Evolutionary conservation across 2,888 invertebrate species (phyloP), one percentile per base, ranked within the genome.

Genomic region (Pyrgus malvae): DNA sequence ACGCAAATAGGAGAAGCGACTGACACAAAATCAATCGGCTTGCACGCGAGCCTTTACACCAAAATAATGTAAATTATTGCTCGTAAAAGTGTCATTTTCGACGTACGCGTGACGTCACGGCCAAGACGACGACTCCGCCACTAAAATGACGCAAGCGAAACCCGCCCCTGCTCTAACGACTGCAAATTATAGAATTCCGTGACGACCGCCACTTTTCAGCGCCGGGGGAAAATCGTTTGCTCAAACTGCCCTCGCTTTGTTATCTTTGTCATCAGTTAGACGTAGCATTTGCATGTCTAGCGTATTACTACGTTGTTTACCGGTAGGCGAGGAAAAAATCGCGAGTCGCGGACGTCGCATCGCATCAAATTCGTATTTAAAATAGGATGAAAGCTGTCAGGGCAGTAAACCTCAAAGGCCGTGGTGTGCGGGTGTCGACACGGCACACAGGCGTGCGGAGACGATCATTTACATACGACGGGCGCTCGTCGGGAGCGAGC

Each of bases 381-480:
- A 88, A 87, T 84, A 80, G 83, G 86, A 88, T 83, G 82, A 83
- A 81, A 83, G 83, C 83, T 82, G 87, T 86, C 83, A 80, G 86
- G 84, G 79, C 86, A 85, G 88, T 83, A 86, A 87, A 86, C 85
- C 85, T 87, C 82, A 78, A 78, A 77, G 77, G 72, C 74, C 71
- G 75, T 65, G 8, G 72, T 73, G 79, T 80, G 79, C 67, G 74
- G 66, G 68, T 69, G 65, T 70, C 63, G 65, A 67, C 67, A 72
- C 67, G 74, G 72, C 89, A 85, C 87, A 88, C 88, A 74, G 63
- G 45, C 60, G 67, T 70, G 62, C 69, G 68, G 84, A 87, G 90
- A 88, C 90, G 88, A 82, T 87, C 85, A 90, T 90, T 91, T 90
- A 88, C 90, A 90, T 90, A 90, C 88, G 79, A 82, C 88, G 79